Percentiles rank a stretch among this genome's conserved stretches.
Evolutionary conservation across 1,140 invertebrate species (phyloP).

Genomic region (Drosophila miranda): DNA sequence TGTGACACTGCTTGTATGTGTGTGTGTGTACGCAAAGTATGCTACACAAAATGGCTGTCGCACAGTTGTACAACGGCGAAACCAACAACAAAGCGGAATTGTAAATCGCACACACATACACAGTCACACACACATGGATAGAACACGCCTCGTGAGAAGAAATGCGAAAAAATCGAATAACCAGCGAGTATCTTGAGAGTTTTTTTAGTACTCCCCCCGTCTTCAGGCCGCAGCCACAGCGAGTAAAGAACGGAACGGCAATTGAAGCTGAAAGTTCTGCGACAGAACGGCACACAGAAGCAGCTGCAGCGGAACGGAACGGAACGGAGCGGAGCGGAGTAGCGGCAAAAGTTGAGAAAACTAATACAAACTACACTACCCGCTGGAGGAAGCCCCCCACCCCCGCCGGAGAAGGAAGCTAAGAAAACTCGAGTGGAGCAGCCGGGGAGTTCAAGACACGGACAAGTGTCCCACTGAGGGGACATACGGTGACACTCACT

Average conservation of each 20-base stretch:
- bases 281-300: constrained; percentile 30
- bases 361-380: constrained; percentile 30
- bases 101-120: constrained; percentile 63
- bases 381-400: background rate
- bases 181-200: constrained; percentile 49
- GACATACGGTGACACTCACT: no score
- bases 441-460: constrained; percentile 67
- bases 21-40: constrained; percentile 63
- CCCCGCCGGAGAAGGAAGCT: constrained; percentile 24
- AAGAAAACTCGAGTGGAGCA: constrained; percentile 32
- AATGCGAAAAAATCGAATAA: constrained; percentile 54
- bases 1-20: background rate
- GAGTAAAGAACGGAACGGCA: constrained; percentile 26
- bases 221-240: constrained; percentile 8
- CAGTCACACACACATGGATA: constrained; percentile 7
- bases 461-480: constrained; percentile 50
- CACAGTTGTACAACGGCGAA: constrained; percentile 62
- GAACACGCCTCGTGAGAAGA: constrained; percentile 60
- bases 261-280: constrained; percentile 69
- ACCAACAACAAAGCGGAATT: constrained; percentile 75
- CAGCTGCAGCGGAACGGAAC: background rate
- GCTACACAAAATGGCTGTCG: constrained; percentile 73
- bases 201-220: background rate
- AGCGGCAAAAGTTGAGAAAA: constrained; percentile 30
- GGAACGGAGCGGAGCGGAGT: constrained; percentile 10